Conservation (phyloP, 2,888 invertebrate genomes). For the Automeris io region DNA sequence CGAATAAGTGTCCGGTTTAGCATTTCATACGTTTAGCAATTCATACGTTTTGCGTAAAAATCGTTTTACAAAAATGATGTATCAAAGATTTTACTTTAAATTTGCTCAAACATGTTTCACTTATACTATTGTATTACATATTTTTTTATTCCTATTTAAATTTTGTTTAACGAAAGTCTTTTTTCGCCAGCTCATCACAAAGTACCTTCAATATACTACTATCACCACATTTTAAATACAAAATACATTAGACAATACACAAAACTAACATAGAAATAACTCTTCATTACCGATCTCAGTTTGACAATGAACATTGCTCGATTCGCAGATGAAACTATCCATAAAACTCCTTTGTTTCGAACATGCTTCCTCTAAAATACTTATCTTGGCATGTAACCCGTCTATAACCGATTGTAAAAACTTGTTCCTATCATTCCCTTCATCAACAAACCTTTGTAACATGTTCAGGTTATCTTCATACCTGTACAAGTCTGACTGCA, state of each 20-base stretch:
- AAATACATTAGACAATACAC: conserved; percentile 13
- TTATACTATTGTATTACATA: too few relatives aligned
- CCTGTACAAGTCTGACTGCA: conserved; percentile 35
- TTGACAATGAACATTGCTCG: conserved; percentile 32
- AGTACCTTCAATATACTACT: too few relatives aligned
- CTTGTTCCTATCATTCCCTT: conserved; percentile 39
- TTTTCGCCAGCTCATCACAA: too few relatives aligned
- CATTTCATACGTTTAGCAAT: too few relatives aligned
- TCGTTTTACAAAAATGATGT: too few relatives aligned
- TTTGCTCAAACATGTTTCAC: too few relatives aligned
- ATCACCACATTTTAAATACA: conserved; percentile 6
- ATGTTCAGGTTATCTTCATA: conserved; percentile 46
- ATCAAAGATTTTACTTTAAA: too few relatives aligned
- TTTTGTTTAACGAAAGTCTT: too few relatives aligned
- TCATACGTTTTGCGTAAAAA: too few relatives aligned
- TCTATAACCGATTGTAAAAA: conserved; percentile 33
- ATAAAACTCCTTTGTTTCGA: conserved; percentile 32
- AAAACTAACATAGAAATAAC: conserved; percentile 19
- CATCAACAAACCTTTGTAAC: conserved; percentile 36
- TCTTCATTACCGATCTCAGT: conserved; percentile 30
- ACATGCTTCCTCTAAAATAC: conserved; percentile 36
- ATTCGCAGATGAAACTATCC: conserved; percentile 28
- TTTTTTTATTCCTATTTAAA: too few relatives aligned
- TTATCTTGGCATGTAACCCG: conserved; percentile 37
- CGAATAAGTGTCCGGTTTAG: too few relatives aligned